Evolutionary conservation across 2,113 vertebrate genomes (phyloP).

Genomic region (Trachemys scripta): DNA sequence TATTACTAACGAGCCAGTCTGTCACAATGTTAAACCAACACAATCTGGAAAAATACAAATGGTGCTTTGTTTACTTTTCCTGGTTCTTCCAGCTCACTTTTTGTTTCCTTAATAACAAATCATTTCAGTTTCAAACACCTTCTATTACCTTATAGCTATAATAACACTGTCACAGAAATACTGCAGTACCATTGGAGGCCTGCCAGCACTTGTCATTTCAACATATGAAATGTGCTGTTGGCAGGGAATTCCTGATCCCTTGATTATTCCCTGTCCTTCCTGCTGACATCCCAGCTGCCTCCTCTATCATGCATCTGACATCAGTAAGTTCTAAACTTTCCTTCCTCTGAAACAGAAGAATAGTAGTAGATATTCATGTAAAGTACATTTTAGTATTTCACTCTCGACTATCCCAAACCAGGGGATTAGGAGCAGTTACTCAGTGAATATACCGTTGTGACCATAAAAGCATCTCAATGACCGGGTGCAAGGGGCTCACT

Average conservation of each 20-base stretch:
- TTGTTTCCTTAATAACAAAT: constrained; percentile 28
- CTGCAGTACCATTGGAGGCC: constrained; percentile 58
- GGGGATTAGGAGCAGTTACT: neutral
- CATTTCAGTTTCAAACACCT: constrained; percentile 8
- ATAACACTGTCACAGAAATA: neutral
- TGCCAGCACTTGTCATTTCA: constrained; percentile 42
- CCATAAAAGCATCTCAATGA: neutral
- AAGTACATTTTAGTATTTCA: constrained; percentile 14
- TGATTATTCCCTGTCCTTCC: constrained; percentile 46
- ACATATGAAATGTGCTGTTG: constrained; percentile 42
- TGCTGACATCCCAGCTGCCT: constrained; percentile 60
- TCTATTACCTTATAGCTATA: constrained; percentile 45
- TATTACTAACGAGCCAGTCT: neutral
- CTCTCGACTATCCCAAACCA: neutral
- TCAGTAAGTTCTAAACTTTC: neutral
- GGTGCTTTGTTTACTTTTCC: neutral
- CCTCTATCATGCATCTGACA: constrained; percentile 62
- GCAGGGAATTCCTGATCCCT: constrained; percentile 61
- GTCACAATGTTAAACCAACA: neutral
- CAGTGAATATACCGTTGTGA: neutral
- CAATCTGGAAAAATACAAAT: neutral
- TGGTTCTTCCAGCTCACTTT: neutral
- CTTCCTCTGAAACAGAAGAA: constrained; percentile 44
- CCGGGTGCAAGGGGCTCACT: neutral
- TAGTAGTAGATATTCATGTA: constrained; percentile 16